phyloP scores from a whole-genome alignment of 2,888 invertebrate species.

The Apamea sordens region DNA sequence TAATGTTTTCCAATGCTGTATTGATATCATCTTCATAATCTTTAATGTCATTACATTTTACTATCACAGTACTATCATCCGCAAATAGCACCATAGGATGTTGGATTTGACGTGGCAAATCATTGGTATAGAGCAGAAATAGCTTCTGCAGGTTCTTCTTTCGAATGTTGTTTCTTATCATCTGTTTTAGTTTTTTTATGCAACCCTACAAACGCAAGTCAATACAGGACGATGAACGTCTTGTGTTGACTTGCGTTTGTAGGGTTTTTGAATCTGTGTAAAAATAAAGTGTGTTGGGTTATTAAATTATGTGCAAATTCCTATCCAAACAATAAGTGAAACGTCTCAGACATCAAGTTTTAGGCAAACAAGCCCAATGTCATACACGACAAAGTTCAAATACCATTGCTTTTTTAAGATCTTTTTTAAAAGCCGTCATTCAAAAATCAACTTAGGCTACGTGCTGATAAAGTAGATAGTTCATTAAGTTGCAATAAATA shows the following conservation, averaged over 20 bases:
- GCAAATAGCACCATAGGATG: too few species aligned
- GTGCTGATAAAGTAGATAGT: background rate
- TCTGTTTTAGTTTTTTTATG: slow-evolving; percentile 51
- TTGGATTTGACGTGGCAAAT: too few species aligned
- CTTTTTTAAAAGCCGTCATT: background rate
- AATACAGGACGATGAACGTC: too few species aligned
- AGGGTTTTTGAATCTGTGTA: slow-evolving; percentile 71
- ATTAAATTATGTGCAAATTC: background rate
- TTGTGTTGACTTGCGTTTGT: slow-evolving; percentile 67
- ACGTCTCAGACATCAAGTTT: background rate
- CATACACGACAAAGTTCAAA: slow-evolving; percentile 3
- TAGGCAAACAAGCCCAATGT: background rate
- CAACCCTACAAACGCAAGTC: too few species aligned
- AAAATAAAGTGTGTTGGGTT: background rate
- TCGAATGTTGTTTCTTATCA: slow-evolving; percentile 29
- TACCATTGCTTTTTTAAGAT: background rate
- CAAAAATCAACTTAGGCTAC: background rate
- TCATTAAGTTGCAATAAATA: background rate
- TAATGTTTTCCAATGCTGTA: too few species aligned
- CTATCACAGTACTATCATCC: too few species aligned
- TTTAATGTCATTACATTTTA: too few species aligned
- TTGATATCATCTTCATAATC: too few species aligned
- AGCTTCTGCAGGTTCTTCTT: slow-evolving; percentile 20
- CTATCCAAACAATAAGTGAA: background rate
- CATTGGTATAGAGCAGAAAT: too few species aligned